A percentile compares a stretch with the other conserved stretches of the same genome.
phyloP scores from a whole-genome alignment of 2,797 vertebrate genomes.

The Helarctos malayanus region DNA sequence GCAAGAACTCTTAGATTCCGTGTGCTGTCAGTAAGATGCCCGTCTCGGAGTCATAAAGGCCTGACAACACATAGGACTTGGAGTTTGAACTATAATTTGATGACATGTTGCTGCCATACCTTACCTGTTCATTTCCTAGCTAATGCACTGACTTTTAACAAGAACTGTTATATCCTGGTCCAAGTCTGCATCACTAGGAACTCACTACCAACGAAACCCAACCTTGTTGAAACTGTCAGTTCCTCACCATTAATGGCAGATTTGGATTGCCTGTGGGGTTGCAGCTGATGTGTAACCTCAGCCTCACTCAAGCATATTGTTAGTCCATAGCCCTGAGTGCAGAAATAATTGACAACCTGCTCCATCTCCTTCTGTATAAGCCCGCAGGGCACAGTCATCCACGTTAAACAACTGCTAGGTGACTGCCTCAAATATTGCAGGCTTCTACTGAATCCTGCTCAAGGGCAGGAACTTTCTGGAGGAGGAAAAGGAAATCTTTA shows the following conservation, averaged over 20 bases:
- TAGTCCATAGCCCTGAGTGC: constrained; percentile 79
- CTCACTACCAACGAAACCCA: constrained; percentile 64
- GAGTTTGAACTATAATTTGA: constrained; percentile 67
- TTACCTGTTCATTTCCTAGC: constrained; percentile 59
- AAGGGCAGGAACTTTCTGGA: constrained; percentile 77
- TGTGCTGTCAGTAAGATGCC: constrained; percentile 44
- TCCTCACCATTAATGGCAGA: constrained; percentile 63
- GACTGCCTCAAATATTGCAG: constrained; percentile 78
- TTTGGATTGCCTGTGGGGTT: constrained; percentile 66
- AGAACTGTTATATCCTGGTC: constrained; percentile 50
- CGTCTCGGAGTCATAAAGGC: neutral
- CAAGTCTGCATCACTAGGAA: constrained; percentile 65
- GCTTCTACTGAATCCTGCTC: constrained; percentile 67
- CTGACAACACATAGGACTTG: constrained; percentile 11
- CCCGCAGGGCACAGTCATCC: constrained; percentile 71
- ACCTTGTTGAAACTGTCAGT: constrained; percentile 56
- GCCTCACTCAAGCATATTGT: constrained; percentile 73
- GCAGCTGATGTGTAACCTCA: constrained; percentile 69
- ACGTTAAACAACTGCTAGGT: constrained; percentile 69
- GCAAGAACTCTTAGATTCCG: neutral
- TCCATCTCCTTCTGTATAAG: constrained; percentile 70
- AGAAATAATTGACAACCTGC: constrained; percentile 83
- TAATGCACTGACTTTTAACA: constrained; percentile 62
- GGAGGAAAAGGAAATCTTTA: constrained; percentile 68
- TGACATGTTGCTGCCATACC: constrained; percentile 51